Conservation (phyloP, 1,140 invertebrate genomes). For the Drosophila yakuba region DNA sequence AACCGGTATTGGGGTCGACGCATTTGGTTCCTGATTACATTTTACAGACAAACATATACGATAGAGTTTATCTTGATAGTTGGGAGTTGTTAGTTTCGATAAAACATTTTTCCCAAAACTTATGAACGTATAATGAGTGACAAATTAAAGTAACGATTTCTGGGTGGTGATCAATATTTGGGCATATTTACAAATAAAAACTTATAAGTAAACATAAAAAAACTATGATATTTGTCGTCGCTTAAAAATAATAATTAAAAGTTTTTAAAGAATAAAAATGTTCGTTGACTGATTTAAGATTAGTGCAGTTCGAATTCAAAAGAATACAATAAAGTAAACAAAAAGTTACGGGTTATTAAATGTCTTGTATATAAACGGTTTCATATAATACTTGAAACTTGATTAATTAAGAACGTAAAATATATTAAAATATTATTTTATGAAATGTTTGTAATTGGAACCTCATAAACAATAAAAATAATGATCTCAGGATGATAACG, state of each 20-base stretch:
- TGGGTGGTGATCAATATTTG: neutral
- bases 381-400: neutral
- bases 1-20: slow-evolving; percentile 90
- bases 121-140: neutral
- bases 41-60: slow-evolving; percentile 44
- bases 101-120: too few relatives aligned
- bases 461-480: neutral
- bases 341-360: neutral
- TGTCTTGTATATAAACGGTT: neutral
- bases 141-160: neutral
- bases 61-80: slow-evolving; percentile 2
- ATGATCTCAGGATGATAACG: slow-evolving; percentile 6
- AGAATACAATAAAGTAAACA: too few relatives aligned
- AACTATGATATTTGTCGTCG: neutral
- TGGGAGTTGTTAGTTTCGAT: neutral
- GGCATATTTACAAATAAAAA: slow-evolving; percentile 5
- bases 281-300: slow-evolving; percentile 1
- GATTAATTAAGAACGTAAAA: neutral
- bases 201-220: slow-evolving; percentile 16
- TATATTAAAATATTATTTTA: too few relatives aligned
- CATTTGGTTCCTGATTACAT: slow-evolving; percentile 89
- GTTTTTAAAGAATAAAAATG: slow-evolving; percentile 6
- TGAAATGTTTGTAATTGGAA: neutral
- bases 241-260: neutral
- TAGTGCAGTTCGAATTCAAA: neutral